Evolutionary conservation across 2,888 invertebrate genomes (phyloP), one percentile per base, ranked within the genome.

Genomic region (Agonopterix arenella): DNA sequence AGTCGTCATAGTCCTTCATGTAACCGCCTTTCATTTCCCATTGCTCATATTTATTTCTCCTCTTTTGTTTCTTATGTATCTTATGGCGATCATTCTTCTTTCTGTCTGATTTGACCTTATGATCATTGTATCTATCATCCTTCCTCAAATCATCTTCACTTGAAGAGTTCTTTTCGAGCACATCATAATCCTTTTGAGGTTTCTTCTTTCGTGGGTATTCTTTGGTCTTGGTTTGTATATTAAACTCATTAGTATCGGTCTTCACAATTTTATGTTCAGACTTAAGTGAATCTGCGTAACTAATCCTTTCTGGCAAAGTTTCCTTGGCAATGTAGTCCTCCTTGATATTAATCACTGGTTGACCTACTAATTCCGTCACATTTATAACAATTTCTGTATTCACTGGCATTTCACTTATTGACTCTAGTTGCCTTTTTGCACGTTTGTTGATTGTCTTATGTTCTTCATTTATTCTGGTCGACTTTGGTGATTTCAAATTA

Each of bases 1-100:
- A 70, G 45, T 82, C 78, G 59, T 84, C 86, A 66, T 74, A 86
- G 60, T 86, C 81, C 59, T 80, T 80, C 56, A 84, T 59, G 49
- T 81, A 80, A 18, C 82, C 84, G 36, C 79, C 82, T 58, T 88
- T 88, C 74, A 84, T 80, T 65, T 86, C 84, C 80, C 84, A 88
- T 53, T 84, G 80, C 56, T 85, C 84, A 64, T 85, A 82, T 58
- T 84, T 86, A 60, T 84, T 81, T 54, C 70, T 77, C 47, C 83
- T 76, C 56, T 88, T 88, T 59, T 82, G 84, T 55, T 81, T 89
- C 57, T 84, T 86, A 54, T 80, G 73, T 49, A 65, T 58, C 57
- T 84, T 84, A 52, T 76, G 77, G 41, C 80, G 73, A 46, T 82
- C 82, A 48, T 73, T 62, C 62, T 80, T 88, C 61, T 81, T 85